A percentile compares a stretch with the other conserved stretches of the same genome.
Evolutionary conservation across 2,797 vertebrate species (phyloP).

Genomic region (Otolemur crassicaudatus): DNA sequence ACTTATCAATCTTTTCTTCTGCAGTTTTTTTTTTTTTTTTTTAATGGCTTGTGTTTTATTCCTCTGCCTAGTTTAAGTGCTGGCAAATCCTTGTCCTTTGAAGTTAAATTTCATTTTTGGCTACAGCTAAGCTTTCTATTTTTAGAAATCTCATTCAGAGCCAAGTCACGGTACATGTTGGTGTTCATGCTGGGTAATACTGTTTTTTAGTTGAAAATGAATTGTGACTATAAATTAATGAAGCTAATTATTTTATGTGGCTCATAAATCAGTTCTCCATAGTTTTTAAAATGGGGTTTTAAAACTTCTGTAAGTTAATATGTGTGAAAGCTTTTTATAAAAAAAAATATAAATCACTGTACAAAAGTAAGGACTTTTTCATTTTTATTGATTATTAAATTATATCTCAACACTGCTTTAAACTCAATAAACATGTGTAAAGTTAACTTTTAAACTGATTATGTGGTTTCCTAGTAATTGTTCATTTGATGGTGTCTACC

Average conservation of each 20-base stretch:
- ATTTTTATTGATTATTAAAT: not conserved
- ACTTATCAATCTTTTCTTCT: not conserved
- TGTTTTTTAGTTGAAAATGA: constrained; percentile 20
- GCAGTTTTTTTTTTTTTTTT: not conserved
- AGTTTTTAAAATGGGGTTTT: constrained; percentile 40
- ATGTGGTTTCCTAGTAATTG: not conserved
- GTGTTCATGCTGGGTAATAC: not conserved
- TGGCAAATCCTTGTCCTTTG: not conserved
- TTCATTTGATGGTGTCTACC: not conserved
- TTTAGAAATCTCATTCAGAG: constrained; percentile 54
- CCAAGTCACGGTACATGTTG: not conserved
- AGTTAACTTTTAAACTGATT: not conserved
- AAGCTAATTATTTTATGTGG: not conserved
- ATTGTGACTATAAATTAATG: constrained; percentile 55
- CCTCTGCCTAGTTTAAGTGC: not conserved
- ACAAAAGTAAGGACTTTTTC: not conserved
- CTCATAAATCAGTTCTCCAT: constrained; percentile 5
- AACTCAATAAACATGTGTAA: not conserved
- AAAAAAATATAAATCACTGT: not conserved
- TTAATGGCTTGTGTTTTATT: not conserved
- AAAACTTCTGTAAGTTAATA: not conserved
- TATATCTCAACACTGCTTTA: constrained; percentile 39
- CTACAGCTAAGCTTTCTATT: constrained; percentile 46
- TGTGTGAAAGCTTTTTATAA: not conserved
- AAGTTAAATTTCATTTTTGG: constrained; percentile 44